Percentiles rank a stretch among this genome's conserved stretches.
These are phyloP conservation scores for Hippopotamus amphibius DNA, from an alignment of 2,113 vertebrate genomes.

Conservation along the genomic window DNA sequence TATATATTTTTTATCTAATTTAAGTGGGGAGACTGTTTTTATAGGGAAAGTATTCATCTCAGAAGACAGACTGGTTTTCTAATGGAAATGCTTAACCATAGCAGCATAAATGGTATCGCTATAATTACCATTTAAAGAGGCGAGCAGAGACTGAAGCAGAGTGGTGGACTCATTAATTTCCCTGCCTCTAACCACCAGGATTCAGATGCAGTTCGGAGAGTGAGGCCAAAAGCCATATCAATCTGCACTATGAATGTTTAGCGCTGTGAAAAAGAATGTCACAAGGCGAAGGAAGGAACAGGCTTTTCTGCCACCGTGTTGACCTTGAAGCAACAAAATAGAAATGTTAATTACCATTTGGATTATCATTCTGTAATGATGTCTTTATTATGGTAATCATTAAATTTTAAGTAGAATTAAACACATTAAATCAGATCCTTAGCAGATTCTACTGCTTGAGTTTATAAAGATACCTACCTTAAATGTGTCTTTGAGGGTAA, in stretches of 20 bases:
- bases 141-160: slow-evolving; percentile 58
- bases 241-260: slow-evolving; percentile 73
- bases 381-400: slow-evolving; percentile 78
- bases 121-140: slow-evolving; percentile 78
- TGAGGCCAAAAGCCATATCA: slow-evolving; percentile 82
- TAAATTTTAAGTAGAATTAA: slow-evolving; percentile 71
- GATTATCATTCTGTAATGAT: slow-evolving; percentile 77
- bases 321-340: slow-evolving; percentile 82
- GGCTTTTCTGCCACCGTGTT: slow-evolving; percentile 14
- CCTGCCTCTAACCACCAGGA: slow-evolving; percentile 65
- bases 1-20: slow-evolving; percentile 45
- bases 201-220: slow-evolving; percentile 75
- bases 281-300: slow-evolving; percentile 59
- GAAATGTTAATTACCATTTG: slow-evolving; percentile 83
- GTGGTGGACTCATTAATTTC: slow-evolving; percentile 81
- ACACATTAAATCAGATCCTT: slow-evolving; percentile 71
- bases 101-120: slow-evolving; percentile 53
- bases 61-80: slow-evolving; percentile 75
- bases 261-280: slow-evolving; percentile 52
- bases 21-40: slow-evolving; percentile 57
- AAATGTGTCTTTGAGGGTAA: slow-evolving; percentile 23
- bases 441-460: slow-evolving; percentile 38
- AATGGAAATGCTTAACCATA: slow-evolving; percentile 68
- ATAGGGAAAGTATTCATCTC: slow-evolving; percentile 56
- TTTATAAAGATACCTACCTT: slow-evolving; percentile 38